Evolutionary conservation across 2,797 vertebrate species (phyloP), one percentile per base, ranked within the genome.

Genomic region (Mormyrus proboscirostris): DNA sequence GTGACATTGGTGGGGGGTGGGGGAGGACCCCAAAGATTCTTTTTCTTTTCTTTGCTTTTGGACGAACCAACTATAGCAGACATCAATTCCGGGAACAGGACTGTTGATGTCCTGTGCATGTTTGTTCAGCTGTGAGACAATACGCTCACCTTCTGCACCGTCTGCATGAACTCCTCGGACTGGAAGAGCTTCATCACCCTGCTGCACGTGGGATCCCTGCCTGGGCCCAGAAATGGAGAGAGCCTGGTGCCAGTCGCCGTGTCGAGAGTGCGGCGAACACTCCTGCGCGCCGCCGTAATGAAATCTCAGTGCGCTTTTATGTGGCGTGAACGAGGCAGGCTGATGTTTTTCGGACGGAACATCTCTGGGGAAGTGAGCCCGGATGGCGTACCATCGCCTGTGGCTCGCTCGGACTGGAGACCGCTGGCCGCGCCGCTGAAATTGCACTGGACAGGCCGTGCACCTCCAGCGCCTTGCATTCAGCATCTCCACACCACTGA

Each of bases 71-170:
- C 90, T 91, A 89, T 92, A 29, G 62, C 44, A 91, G 92, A 92
- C 91, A 50, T 93, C 89, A 93, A 92, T 93, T 93, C 92, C 90
- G 92, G 85, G 95, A 93, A 95, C 94, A 94, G 96, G 95, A 94
- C 94, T 95, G 96, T 96, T 95, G 95, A 96, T 96, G 93, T 93
- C 94, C 94, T 93, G 90, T 95, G 92, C 93, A 94, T 95, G 93
- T 25, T 50, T 85, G n/a, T 12, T 85, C 10, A 50, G 83, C 83
- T 51, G n/a, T 79, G 73, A 44, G 73, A 44, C 73, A 44, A 44
- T 44, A 79, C 5, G 10, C 38, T 44, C 14, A 44, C 73, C 41
- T 19, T 3, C 38, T 44, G 33, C 38, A 44, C 41, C 73, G 7
- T 19, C 38, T 19, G 41, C 73, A 44, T 79, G 73, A 44, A 44